phyloP scores from a whole-genome alignment of 2,113 vertebrate species.

The Phodopus roborovskii region DNA sequence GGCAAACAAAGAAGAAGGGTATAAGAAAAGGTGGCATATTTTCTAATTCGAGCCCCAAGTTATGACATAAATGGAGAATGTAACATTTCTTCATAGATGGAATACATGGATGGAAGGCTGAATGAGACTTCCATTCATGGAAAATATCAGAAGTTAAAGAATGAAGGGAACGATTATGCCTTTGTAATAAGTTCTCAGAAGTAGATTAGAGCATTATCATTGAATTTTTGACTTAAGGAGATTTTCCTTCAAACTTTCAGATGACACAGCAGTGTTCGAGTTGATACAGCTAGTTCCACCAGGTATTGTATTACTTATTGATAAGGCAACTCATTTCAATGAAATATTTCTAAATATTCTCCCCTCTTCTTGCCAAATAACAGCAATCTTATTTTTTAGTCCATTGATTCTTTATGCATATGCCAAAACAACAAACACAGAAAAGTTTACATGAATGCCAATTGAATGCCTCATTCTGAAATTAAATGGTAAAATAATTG shows the following conservation, averaged over 20 bases:
- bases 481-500: constrained; percentile 69
- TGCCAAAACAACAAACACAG: constrained; percentile 56
- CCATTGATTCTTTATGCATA: constrained; percentile 6
- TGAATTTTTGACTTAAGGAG: constrained; percentile 70
- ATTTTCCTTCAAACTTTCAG: constrained; percentile 86
- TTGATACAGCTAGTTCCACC: constrained; percentile 95
- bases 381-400: constrained; percentile 48
- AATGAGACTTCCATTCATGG: not conserved
- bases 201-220: constrained; percentile 14
- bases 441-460: not conserved
- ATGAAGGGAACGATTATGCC: not conserved
- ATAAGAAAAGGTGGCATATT: not conserved
- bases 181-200: not conserved
- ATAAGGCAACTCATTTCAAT: constrained; percentile 16
- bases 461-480: not conserved
- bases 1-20: not conserved
- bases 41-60: not conserved
- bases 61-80: not conserved
- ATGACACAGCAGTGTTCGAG: constrained; percentile 94
- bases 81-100: not conserved
- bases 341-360: constrained; percentile 42
- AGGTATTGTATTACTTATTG: constrained; percentile 88
- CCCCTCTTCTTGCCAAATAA: not conserved
- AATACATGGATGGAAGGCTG: not conserved
- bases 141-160: not conserved